Conservation (phyloP, 2,888 invertebrate species). For the Hirudinaria manillensis region DNA sequence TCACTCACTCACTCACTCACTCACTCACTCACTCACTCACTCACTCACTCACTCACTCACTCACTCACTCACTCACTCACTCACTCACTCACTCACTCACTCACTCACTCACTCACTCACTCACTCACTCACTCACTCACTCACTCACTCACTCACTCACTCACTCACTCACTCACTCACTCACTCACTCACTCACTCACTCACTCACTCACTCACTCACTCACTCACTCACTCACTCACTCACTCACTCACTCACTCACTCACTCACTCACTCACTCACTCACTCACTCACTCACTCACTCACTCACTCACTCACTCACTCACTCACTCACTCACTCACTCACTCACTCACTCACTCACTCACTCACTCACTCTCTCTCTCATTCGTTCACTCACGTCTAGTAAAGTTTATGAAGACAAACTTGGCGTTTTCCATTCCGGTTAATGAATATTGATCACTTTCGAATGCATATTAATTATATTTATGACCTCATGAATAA, state of each 20-base stretch:
- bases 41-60: background rate
- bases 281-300: constrained; percentile 31
- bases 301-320: constrained; percentile 32
- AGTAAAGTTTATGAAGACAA: too few species aligned
- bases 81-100: too few species aligned
- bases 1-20: background rate
- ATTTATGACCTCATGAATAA: constrained; percentile 6
- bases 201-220: constrained; percentile 33
- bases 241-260: constrained; percentile 31
- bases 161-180: constrained; percentile 1
- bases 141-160: constrained; percentile 14
- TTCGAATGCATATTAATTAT: background rate
- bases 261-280: constrained; percentile 32
- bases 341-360: constrained; percentile 27
- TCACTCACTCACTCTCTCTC: constrained; percentile 29
- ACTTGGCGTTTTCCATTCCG: too few species aligned
- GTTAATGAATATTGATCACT: too few species aligned
- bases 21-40: background rate
- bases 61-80: background rate
- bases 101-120: background rate
- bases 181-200: constrained; percentile 21
- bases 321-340: constrained; percentile 32
- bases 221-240: constrained; percentile 32
- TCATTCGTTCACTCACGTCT: too few species aligned
- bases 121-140: constrained; percentile 6